Evolutionary conservation across 2,797 vertebrate genomes (phyloP).

Genomic region (Ambastaia sidthimunki): DNA sequence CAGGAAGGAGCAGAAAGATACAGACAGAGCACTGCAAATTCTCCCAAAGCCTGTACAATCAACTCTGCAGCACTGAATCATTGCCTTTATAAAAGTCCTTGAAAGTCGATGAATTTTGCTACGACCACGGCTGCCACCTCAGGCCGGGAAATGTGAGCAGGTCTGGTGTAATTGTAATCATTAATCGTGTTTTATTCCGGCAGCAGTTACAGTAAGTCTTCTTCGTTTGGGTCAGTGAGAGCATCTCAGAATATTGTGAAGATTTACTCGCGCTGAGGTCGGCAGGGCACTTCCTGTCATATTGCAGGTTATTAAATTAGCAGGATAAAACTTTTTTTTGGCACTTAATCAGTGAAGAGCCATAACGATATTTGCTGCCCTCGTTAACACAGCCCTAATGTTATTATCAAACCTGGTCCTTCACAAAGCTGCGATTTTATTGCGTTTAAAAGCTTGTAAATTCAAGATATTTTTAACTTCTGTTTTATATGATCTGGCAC

Average conservation of each 20-base stretch:
- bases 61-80: slow-evolving; percentile 72
- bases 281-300: not conserved
- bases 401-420: not conserved
- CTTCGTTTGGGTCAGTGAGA: slow-evolving; percentile 69
- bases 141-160: slow-evolving; percentile 72
- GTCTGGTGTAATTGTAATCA: slow-evolving; percentile 79
- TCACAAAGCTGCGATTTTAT: not conserved
- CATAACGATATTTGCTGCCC: not conserved
- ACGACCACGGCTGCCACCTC: slow-evolving; percentile 63
- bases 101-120: slow-evolving; percentile 57
- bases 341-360: not conserved
- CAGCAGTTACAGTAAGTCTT: slow-evolving; percentile 70
- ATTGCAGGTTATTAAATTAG: slow-evolving; percentile 17
- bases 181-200: slow-evolving; percentile 80
- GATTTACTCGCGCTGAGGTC: not conserved
- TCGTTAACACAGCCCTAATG: not conserved
- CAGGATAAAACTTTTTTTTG: slow-evolving; percentile 2
- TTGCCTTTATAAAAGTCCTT: slow-evolving; percentile 75
- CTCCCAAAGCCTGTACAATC: slow-evolving; percentile 72
- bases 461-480: too few relatives aligned
- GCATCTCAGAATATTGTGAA: slow-evolving; percentile 66
- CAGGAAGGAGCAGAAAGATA: slow-evolving; percentile 2
- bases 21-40: slow-evolving; percentile 57
- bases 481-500: too few relatives aligned
- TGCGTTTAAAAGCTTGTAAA: not conserved